Base-by-base conservation (phyloP, 92 coral and sea anemone genomes). In the Diadumene lineata region DNA sequence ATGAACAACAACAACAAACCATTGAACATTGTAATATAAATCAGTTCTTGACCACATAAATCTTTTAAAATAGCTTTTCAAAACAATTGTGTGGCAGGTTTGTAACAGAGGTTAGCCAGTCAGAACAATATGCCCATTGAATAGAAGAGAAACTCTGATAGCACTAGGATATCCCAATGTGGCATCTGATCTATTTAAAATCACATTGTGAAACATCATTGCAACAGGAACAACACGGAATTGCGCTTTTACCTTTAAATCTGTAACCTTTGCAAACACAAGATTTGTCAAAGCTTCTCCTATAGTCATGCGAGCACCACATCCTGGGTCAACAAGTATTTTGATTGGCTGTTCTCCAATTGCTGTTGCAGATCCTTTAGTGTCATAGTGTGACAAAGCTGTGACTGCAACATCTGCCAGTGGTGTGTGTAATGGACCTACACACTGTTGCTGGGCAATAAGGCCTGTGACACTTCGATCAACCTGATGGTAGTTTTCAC, bases 301-400 rank as follows among this genome's bases (percentile, higher is more conserved):
- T 26, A 94, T 94, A 50, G 94, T 92, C 98, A 94, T 91, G 9
- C 97, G 89, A 15, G 98, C 97, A 28, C 98, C 98, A 72, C 90
- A 82, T 17, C 83, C 76, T 1, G 97, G 83, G 64, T 92, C 90
- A 32, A 94, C 91, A 30, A 94, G 77, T 55, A 84, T 85, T 76
- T 94, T 94, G 91, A 94, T 91, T 71, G 98, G 98, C 80, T 94
- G 98, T 66, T 94, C 98, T 18, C 98, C 98, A 46, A 94, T 86
- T 21, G 98, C 98, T 10, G 98, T 94, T 21, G 98, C 98, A 1
- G 98, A 92, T 31, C 98, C 98, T 56, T 79, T 81, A 1, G 79
- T 88, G 82, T 83, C 89, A 79, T 88, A 83, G 64, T 94, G 79
- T 13, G 94, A 85, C 60, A 94, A 70, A 30, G 97, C 89, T 38